Evolutionary conservation across 1,140 invertebrate genomes (phyloP).

Genomic region (Adelges cooleyi): DNA sequence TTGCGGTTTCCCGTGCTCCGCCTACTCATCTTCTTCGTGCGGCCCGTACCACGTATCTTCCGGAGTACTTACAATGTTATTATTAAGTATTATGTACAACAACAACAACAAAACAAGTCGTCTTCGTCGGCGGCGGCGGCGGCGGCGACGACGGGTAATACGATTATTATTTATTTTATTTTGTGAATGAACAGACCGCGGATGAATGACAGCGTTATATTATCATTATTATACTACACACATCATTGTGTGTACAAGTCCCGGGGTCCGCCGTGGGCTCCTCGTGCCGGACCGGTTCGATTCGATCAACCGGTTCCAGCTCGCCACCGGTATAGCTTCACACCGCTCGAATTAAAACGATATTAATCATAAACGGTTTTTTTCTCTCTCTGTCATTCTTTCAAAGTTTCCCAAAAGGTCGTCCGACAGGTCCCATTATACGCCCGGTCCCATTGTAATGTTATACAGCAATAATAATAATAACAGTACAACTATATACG

Average conservation of each 20-base stretch:
- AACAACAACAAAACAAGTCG: too few species aligned
- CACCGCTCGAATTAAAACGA: too few species aligned
- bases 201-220: conserved; percentile 14
- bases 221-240: not conserved
- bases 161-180: not conserved
- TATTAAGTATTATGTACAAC: too few species aligned
- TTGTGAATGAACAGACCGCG: conserved; percentile 5
- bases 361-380: too few species aligned
- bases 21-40: too few species aligned
- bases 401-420: not conserved
- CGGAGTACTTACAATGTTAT: too few species aligned
- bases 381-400: too few species aligned
- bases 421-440: not conserved
- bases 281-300: conserved; percentile 14
- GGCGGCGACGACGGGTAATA: not conserved
- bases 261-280: conserved; percentile 1
- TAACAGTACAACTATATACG: too few species aligned
- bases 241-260: too few species aligned
- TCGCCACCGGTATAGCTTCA: not conserved
- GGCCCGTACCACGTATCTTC: too few species aligned
- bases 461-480: too few species aligned
- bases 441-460: not conserved
- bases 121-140: not conserved
- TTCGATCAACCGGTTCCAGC: conserved; percentile 10
- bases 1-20: too few species aligned